Evolutionary conservation across 2,888 invertebrate species (phyloP), one percentile per base, ranked within the genome.

Genomic region (Lamellibrachia columna): DNA sequence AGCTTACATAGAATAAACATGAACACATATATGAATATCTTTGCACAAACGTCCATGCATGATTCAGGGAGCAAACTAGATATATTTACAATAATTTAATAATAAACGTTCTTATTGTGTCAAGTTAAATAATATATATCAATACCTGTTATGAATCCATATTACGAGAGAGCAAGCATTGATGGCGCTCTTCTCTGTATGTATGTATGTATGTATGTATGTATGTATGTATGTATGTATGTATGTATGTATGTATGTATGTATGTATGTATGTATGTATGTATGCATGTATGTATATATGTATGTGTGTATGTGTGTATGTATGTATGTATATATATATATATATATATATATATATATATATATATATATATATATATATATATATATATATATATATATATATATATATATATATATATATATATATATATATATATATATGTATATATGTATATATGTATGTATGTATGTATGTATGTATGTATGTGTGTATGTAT

Each of bases 21-120:
- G 75, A 22, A 22, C 22, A 75, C 75, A 75, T 75, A 75, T 75
- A 75, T 22, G 15, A 75, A 22, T 75, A 15, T 75, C 75, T 15
- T 75, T 15, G 11, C 75, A 11, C 15, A 75, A 15, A 75, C 75
- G 22, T 15, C 75, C 75, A 75, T 75, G 75, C 75, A 75, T 75
- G n/a, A 75, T 75, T 75, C 75, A 75, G 75, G 75, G 15, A 75
- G 75, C 75, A 75, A 75, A 75, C 75, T 22, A 15, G 75, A 75
- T 22, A 75, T 75, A 75, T 75, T 75, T 75, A 75, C 75, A 75
- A 22, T 75, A n/a, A 75, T 75, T 75, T 75, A 75, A 75, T 75
- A 75, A 75, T 22, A 75, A 15, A 75, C n/a, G 75, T 40, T 40
- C 40, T 40, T 40, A 40, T 40, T 40, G 40, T 40, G 40, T 40